Percentiles rank a stretch among this genome's conserved stretches.
Conservation (phyloP, 2,888 invertebrate genomes). For the Anagyrus pseudococci region DNA sequence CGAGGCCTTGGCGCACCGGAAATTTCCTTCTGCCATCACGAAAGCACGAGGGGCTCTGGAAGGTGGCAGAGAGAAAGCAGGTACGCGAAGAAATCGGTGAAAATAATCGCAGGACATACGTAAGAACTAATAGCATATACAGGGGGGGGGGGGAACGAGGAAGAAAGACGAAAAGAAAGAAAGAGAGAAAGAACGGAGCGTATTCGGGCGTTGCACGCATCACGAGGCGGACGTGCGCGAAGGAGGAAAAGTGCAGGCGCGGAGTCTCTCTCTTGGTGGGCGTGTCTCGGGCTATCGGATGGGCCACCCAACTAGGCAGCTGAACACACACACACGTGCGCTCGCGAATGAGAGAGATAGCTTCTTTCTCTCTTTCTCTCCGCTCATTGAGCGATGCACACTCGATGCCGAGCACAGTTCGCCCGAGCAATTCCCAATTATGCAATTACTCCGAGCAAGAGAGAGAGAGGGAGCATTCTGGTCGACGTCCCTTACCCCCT, state of each 20-base stretch:
- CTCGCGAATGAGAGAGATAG: too few species aligned
- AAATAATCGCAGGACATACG: too few species aligned
- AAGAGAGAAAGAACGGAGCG: background rate
- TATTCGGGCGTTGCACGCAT: background rate
- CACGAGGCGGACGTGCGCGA: background rate
- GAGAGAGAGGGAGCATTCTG: too few species aligned
- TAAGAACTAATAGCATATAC: too few species aligned
- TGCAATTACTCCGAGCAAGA: conserved; percentile 35
- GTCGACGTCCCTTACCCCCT: conserved; percentile 12
- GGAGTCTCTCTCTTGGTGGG: conserved; percentile 24
- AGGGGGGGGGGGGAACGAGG: too few species aligned
- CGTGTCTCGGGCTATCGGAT: conserved; percentile 33
- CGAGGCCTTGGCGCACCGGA: too few species aligned
- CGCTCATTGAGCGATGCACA: background rate
- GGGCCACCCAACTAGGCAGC: conserved; percentile 35
- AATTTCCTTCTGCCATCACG: too few species aligned
- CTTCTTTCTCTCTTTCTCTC: conserved; percentile 10
- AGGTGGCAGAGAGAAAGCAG: too few species aligned
- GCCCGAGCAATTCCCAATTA: conserved; percentile 31
- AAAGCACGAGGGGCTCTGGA: too few species aligned
- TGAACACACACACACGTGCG: background rate
- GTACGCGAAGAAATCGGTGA: too few species aligned
- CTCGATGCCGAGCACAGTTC: too few species aligned
- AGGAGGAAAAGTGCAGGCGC: background rate
- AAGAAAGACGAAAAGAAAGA: background rate